Evolutionary conservation across 2,888 invertebrate species (phyloP).

Genomic region (Sceliomorpha sp.): DNA sequence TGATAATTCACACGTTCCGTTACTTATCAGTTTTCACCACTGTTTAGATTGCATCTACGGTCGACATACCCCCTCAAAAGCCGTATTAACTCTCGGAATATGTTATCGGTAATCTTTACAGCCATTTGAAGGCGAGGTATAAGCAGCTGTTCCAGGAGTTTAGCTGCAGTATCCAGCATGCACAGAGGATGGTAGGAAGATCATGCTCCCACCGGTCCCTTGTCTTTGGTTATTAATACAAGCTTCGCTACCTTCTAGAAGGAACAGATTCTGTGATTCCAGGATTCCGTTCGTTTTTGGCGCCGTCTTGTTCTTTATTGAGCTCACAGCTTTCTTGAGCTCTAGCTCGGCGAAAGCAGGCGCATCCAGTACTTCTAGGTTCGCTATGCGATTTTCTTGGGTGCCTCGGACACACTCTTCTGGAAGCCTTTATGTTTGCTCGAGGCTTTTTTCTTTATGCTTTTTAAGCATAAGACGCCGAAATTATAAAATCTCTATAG

Average conservation of each 20-base stretch:
- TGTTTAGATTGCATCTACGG: not conserved
- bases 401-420: conserved; percentile 27
- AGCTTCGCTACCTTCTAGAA: too few relatives aligned
- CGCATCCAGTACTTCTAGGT: too few relatives aligned
- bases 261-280: too few relatives aligned
- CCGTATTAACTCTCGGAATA: not conserved
- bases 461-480: too few relatives aligned
- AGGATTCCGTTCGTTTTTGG: not conserved
- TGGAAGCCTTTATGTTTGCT: too few relatives aligned
- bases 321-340: not conserved
- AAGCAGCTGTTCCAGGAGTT: not conserved
- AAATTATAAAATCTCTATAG: too few relatives aligned
- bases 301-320: not conserved
- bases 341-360: not conserved
- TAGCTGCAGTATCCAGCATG: not conserved
- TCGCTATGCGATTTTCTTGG: too few relatives aligned
- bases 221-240: not conserved
- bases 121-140: not conserved
- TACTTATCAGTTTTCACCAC: too few relatives aligned
- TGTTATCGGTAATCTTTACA: not conserved
- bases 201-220: not conserved
- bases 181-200: not conserved
- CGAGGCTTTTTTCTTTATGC: too few relatives aligned
- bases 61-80: not conserved
- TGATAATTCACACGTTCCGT: not conserved